A percentile compares a stretch with the other conserved stretches of the same genome.
Evolutionary conservation across 2,113 vertebrate genomes (phyloP).

Genomic region (Nibea albiflora): DNA sequence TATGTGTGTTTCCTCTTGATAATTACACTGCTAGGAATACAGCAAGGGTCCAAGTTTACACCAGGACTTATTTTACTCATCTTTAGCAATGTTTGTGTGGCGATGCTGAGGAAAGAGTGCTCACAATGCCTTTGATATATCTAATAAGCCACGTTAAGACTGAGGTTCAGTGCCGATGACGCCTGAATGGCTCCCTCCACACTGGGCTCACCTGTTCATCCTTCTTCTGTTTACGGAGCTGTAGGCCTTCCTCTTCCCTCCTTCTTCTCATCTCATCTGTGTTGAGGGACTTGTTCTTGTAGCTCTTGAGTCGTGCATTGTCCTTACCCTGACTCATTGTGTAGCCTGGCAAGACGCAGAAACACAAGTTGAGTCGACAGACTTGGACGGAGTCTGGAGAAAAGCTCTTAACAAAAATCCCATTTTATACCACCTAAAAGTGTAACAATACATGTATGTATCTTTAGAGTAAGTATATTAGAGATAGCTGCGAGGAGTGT

Average conservation of each 20-base stretch:
- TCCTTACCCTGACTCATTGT: conserved; percentile 97
- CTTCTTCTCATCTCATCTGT: conserved; percentile 97
- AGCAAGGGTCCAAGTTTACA: neutral
- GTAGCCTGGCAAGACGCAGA: conserved; percentile 79
- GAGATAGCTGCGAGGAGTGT: neutral
- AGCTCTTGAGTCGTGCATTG: conserved; percentile 97
- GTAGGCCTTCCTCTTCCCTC: conserved; percentile 96
- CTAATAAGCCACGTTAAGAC: neutral
- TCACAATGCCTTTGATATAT: neutral
- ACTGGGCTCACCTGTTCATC: conserved; percentile 91
- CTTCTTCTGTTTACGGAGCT: conserved; percentile 97
- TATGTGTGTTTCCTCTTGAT: neutral
- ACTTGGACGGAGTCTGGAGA: neutral
- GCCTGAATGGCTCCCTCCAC: too few relatives aligned
- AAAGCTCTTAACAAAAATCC: neutral
- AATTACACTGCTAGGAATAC: neutral
- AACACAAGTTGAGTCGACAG: neutral
- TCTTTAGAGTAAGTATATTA: neutral
- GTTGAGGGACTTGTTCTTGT: conserved; percentile 99
- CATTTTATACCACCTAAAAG: neutral
- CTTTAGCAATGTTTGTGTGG: neutral
- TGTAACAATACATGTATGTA: neutral
- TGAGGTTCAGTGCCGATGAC: neutral
- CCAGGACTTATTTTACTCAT: neutral
- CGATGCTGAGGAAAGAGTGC: neutral